These are phyloP conservation scores for Oxyteleia sp. DNA, from an alignment of 2,888 invertebrate genomes.

Conservation along the genomic window DNA sequence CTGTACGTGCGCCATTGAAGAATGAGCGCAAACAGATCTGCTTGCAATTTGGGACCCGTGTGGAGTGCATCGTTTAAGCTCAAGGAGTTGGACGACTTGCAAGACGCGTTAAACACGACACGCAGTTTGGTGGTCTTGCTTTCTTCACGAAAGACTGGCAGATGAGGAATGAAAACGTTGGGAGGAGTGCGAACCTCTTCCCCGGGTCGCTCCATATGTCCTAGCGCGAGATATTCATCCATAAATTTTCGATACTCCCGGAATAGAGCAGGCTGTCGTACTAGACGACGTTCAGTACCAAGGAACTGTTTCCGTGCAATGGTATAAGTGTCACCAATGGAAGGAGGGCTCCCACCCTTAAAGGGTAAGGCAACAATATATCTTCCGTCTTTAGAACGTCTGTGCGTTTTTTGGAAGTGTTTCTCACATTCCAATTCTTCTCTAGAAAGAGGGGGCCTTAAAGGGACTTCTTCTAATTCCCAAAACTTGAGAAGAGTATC, in stretches of 20 bases:
- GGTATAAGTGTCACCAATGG: constrained; percentile 9
- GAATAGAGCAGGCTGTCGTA: too few relatives aligned
- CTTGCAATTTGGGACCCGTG: too few relatives aligned
- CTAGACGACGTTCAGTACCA: not conserved
- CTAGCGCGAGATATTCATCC: not conserved
- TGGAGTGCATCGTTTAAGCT: too few relatives aligned
- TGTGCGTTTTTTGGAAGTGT: not conserved
- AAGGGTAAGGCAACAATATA: constrained; percentile 24
- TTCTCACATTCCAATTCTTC: not conserved
- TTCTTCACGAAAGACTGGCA: too few relatives aligned
- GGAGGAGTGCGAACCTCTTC: too few relatives aligned
- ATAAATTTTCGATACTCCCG: not conserved
- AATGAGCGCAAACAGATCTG: too few relatives aligned
- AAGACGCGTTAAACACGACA: too few relatives aligned
- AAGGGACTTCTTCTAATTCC: constrained; percentile 9
- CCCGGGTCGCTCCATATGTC: too few relatives aligned
- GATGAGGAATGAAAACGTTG: too few relatives aligned
- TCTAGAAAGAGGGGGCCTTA: not conserved
- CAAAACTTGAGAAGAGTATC: not conserved
- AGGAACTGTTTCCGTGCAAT: not conserved
- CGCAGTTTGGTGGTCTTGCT: too few relatives aligned
- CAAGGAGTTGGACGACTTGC: too few relatives aligned
- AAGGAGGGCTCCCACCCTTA: not conserved
- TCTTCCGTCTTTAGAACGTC: not conserved
- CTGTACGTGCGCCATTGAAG: too few relatives aligned